phyloP scores from a whole-genome alignment of 1,140 invertebrate genomes.

The Drosophila lacteicornis region DNA sequence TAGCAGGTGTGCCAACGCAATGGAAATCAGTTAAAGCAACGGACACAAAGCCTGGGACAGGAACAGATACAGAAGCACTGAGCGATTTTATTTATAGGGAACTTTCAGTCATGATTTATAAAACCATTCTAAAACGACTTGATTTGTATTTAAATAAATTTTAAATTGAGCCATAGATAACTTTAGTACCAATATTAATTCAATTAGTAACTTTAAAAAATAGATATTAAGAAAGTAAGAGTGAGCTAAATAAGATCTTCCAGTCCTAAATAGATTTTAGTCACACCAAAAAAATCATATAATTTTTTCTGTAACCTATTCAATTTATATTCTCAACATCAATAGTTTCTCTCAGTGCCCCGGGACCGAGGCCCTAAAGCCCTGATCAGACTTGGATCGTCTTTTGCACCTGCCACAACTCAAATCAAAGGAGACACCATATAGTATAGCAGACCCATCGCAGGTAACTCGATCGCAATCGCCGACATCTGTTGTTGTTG shows the following conservation, averaged over 20 bases:
- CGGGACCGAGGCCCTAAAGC: slow-evolving; percentile 21
- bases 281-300: too few species aligned
- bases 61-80: slow-evolving; percentile 26
- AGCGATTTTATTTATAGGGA: neutral
- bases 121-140: neutral
- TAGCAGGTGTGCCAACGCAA: slow-evolving; percentile 66
- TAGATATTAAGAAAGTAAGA: too few species aligned
- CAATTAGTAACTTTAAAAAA: too few species aligned
- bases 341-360: slow-evolving; percentile 11
- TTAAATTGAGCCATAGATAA: neutral
- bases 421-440: slow-evolving; percentile 67
- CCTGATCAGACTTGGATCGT: slow-evolving; percentile 39
- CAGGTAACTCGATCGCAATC: slow-evolving; percentile 71
- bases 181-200: too few species aligned
- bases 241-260: too few species aligned
- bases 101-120: neutral
- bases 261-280: too few species aligned
- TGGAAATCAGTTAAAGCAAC: slow-evolving; percentile 71
- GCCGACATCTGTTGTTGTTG: slow-evolving; percentile 72
- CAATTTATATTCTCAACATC: too few species aligned
- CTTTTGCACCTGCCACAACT: slow-evolving; percentile 72
- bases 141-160: neutral
- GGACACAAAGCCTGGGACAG: slow-evolving; percentile 14
- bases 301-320: too few species aligned
- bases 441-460: slow-evolving; percentile 31